phyloP scores from a whole-genome alignment of 2,113 vertebrate genomes.

The Heterochromis multidens region DNA sequence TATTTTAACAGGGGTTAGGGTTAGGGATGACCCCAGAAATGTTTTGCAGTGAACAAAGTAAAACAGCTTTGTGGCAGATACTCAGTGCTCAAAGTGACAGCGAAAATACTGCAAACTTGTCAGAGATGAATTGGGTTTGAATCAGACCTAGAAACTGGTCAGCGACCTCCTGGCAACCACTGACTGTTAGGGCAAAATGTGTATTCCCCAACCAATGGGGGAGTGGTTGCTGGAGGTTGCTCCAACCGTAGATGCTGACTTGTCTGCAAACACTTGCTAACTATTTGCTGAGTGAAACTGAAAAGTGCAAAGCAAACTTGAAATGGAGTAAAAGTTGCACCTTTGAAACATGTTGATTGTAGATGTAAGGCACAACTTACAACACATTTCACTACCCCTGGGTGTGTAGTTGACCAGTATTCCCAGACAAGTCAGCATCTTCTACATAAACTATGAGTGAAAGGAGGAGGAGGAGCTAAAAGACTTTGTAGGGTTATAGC shows the following conservation, averaged over 20 bases:
- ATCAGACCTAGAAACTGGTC: background rate
- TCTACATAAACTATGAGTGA: too few relatives aligned
- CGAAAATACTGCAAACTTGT: background rate
- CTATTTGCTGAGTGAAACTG: background rate
- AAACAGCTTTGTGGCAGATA: background rate
- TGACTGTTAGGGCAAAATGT: too few relatives aligned
- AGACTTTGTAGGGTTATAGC: background rate
- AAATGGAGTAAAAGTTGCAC: background rate
- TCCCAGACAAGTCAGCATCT: too few relatives aligned
- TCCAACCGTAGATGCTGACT: too few relatives aligned
- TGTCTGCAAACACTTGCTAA: too few relatives aligned
- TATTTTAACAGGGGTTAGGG: too few relatives aligned
- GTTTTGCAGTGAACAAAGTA: background rate
- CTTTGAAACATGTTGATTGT: background rate
- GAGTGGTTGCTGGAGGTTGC: too few relatives aligned
- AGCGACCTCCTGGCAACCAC: too few relatives aligned
- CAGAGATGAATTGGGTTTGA: background rate
- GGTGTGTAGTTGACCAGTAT: too few relatives aligned
- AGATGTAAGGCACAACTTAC: too few relatives aligned
- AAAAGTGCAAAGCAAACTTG: background rate
- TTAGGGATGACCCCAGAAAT: accelerated
- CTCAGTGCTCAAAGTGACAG: background rate
- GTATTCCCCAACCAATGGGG: too few relatives aligned
- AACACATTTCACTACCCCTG: too few relatives aligned
- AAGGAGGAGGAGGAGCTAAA: background rate